These are phyloP conservation scores for Homalodisca vitripennis DNA, from an alignment of 1,140 invertebrate genomes.

Conservation along the genomic window DNA sequence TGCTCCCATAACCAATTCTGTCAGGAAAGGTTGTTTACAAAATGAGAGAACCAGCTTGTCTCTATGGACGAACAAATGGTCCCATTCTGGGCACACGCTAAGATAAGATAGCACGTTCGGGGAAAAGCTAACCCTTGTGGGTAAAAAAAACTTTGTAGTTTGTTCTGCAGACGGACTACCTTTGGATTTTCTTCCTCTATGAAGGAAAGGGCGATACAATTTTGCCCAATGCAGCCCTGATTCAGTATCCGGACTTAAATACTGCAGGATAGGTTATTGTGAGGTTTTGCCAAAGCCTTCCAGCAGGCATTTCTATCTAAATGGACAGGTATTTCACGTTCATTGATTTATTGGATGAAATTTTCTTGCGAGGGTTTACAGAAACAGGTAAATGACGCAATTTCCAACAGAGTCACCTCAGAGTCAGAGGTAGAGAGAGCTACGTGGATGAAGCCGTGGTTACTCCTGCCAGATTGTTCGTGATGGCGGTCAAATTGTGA, in stretches of 20 bases:
- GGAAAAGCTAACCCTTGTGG: background rate
- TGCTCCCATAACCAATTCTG: background rate
- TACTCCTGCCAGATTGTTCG: background rate
- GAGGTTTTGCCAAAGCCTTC: background rate
- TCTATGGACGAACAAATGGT: background rate
- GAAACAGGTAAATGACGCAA: background rate
- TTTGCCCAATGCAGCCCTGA: background rate
- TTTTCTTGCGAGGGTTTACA: background rate
- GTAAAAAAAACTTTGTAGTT: background rate
- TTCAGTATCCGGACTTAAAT: background rate
- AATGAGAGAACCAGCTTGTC: background rate
- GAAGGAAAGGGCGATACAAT: background rate
- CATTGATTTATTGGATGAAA: background rate
- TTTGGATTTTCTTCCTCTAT: background rate
- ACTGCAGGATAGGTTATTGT: background rate
- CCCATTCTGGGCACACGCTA: background rate
- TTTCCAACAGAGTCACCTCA: background rate
- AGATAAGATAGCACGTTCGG: background rate
- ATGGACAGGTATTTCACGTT: background rate
- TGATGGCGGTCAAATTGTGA: background rate
- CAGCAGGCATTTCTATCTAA: background rate
- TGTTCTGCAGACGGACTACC: background rate
- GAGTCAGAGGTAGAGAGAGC: background rate
- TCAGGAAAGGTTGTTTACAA: background rate
- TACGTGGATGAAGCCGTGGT: background rate